Evolutionary conservation across 2,888 invertebrate genomes (phyloP), one percentile per base, ranked within the genome.

Genomic region (Allophyes oxyacanthae): DNA sequence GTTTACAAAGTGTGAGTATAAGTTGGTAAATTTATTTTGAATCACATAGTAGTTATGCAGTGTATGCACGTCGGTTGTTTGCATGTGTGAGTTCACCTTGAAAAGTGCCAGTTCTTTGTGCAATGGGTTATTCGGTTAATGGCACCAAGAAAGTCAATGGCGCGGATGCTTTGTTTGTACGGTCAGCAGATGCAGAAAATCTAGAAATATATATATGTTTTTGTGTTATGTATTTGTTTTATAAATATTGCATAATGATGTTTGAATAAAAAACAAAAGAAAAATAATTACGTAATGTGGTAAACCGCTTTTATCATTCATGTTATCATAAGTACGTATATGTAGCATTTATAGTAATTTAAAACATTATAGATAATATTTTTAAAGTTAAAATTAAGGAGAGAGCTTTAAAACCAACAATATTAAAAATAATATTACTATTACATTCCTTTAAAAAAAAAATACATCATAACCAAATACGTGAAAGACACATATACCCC

Each of bases 121-220:
- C 92, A 94, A 92, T 94, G 91, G 94, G 94, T 94, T 93, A 94
- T 94, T 94, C 94, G 94, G 94, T 93, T 94, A 94, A 94, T 94
- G 94, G 92, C 94, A 91, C 86, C 92, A 86, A 89, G 88, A 87
- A 87, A 94, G 92, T 93, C 93, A 93, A 94, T 93, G 93, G 92
- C 92, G 92, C 86, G 90, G 88, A 90, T 88, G 89, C 86, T 82
- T 83, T 72, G 79, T 67, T 48, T 55, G 87, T 88, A 93, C 75
- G 73, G 91, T 86, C 85, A 81, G 88, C 90, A 91, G 46, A 66
- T 64, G 55, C 6, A 43, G n/a, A 44, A 15, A 14, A 41, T 33
- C 45, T 54, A 1, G 51, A 9, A 8, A 36, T 7, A 9, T 14
- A 14, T 2, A 36, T 14, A 8, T 36, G 9, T 14, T 14, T 11